Evolutionary conservation across 2,797 vertebrate species (phyloP).

Genomic region (Rallus crepitans): DNA sequence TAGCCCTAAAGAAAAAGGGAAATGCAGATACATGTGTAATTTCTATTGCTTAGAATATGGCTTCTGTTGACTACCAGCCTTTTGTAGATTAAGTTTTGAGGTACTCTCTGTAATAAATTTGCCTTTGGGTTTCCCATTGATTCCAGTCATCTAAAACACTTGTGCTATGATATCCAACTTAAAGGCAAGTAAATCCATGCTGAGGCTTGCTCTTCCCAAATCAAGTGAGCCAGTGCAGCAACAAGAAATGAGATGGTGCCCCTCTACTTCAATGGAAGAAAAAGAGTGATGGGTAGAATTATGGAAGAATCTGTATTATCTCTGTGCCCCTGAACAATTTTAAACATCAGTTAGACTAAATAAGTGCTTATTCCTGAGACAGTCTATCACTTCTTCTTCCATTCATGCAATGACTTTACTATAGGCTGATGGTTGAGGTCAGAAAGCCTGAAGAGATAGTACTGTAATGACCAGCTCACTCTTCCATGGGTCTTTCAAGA

Average conservation of each 20-base stretch:
- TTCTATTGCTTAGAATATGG: background rate
- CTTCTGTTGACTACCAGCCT: background rate
- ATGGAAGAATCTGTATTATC: background rate
- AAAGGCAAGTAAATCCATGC: background rate
- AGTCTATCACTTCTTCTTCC: background rate
- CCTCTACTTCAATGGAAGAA: background rate
- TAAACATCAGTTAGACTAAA: background rate
- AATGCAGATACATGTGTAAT: background rate
- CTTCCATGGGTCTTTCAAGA: background rate
- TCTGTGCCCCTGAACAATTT: background rate
- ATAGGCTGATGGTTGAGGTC: background rate
- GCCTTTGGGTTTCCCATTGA: background rate
- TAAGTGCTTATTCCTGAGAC: background rate
- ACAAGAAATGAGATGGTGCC: background rate
- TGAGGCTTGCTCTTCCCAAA: background rate
- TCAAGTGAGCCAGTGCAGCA: background rate
- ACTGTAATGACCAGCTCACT: background rate
- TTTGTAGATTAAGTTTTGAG: background rate
- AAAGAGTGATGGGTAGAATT: background rate
- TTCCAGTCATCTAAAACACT: background rate
- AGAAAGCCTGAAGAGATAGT: background rate
- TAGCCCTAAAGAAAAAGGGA: background rate
- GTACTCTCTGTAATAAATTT: rapidly evolving
- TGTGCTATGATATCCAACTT: background rate
- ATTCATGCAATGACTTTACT: background rate